These are phyloP conservation scores for Trypoxylus dichotomus DNA, from an alignment of 1,140 invertebrate genomes.

Conservation along the genomic window DNA sequence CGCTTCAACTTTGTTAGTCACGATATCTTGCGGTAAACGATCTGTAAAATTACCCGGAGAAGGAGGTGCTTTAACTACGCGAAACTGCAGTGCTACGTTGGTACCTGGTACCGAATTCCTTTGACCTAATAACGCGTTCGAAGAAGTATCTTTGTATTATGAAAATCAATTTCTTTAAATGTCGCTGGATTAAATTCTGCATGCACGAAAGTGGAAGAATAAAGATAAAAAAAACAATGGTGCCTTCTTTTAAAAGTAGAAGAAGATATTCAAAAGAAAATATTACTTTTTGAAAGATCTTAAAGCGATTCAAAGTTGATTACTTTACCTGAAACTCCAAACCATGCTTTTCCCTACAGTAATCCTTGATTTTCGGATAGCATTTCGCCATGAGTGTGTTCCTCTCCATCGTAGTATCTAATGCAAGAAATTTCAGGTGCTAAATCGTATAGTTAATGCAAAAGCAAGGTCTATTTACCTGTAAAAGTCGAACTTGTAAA, in stretches of 20 bases:
- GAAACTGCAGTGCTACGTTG: not conserved
- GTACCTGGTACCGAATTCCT: not conserved
- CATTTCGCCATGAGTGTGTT: constrained; percentile 98
- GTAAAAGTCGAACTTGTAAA: constrained; percentile 99
- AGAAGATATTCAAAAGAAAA: not conserved
- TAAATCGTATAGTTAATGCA: not conserved
- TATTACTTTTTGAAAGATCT: too few species aligned
- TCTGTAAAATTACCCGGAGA: too few species aligned
- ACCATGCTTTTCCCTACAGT: constrained; percentile 95
- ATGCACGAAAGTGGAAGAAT: too few species aligned
- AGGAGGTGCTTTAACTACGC: too few species aligned
- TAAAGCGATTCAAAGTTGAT: not conserved
- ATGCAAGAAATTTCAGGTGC: constrained; percentile 38
- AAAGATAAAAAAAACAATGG: too few species aligned
- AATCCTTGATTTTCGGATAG: constrained; percentile 96
- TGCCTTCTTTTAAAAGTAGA: not conserved
- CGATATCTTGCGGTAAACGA: too few species aligned
- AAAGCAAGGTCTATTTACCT: constrained; percentile 62
- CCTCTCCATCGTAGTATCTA: constrained; percentile 96
- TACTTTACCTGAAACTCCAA: constrained; percentile 92
- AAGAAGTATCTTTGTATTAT: not conserved
- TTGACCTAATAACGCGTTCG: not conserved
- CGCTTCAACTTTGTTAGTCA: too few species aligned
- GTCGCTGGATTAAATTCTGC: too few species aligned
- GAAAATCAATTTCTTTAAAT: not conserved